Evolutionary conservation across 1,140 invertebrate species (phyloP).

Genomic region (Leptinotarsa lineolata): DNA sequence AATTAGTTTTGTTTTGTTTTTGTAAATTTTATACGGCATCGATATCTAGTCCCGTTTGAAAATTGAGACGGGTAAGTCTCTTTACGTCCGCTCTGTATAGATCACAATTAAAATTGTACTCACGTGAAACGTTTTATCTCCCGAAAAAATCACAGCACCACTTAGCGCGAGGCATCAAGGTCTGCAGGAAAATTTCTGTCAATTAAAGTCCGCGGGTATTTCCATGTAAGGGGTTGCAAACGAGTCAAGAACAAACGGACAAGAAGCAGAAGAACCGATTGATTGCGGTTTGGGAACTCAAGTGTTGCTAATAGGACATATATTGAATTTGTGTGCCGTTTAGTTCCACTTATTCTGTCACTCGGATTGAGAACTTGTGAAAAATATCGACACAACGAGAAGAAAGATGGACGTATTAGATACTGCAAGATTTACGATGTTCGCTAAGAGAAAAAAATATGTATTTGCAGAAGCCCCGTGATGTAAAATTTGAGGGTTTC

Average conservation of each 20-base stretch:
- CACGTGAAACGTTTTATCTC: neutral
- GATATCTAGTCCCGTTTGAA: too few relatives aligned
- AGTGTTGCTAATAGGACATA: conserved; percentile 47
- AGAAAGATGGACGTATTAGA: conserved; percentile 16
- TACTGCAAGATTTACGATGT: conserved; percentile 14
- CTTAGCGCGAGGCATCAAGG: neutral
- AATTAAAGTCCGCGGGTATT: conserved; percentile 24
- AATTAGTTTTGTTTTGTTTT: too few relatives aligned
- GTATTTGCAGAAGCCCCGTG: too few relatives aligned
- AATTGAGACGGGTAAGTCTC: too few relatives aligned
- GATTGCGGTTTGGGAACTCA: conserved; percentile 42
- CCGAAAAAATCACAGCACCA: neutral
- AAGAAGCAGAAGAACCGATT: conserved; percentile 38
- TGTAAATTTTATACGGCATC: too few relatives aligned
- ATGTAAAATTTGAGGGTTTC: too few relatives aligned
- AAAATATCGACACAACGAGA: conserved; percentile 23
- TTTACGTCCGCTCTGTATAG: too few relatives aligned
- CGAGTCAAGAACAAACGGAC: conserved; percentile 36
- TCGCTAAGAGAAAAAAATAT: neutral
- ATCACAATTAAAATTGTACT: neutral
- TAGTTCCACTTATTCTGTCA: conserved; percentile 45
- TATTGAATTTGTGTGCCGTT: conserved; percentile 46
- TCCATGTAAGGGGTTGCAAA: conserved; percentile 38
- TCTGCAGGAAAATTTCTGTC: conserved; percentile 23
- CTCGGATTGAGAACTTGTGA: conserved; percentile 27